Base-by-base conservation (phyloP, 2,797 vertebrate species). In the Pangasius macronema region DNA sequence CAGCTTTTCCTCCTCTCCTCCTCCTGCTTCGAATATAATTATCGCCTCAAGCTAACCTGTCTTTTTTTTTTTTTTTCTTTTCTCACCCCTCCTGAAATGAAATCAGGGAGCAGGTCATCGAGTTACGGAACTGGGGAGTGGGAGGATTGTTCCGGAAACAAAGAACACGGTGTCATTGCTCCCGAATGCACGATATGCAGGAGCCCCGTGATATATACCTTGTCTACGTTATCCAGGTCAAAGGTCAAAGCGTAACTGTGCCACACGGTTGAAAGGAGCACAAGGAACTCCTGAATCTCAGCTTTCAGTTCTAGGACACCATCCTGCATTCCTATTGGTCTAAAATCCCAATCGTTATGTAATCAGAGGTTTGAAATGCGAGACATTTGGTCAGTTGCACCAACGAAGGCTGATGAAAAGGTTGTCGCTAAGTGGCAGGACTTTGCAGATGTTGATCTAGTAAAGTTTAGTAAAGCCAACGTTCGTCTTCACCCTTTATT, bases 91-190 rank as follows among this genome's bases (percentile, higher is more conserved):
- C 90, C 88, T 89, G 55, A 89, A 87, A 88, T 70, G 86, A 91
- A 89, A 85, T 92, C 82, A 73, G 89, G 70, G 86, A 88, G 87
- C 86, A 87, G 87, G 91, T 93, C 85, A 91, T 94, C 87, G 86
- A 85, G 92, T 94, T 93, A 91, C 91, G 83, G 85, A 77, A 76
- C 83, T 70, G 55, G 86, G 63, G 79, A 94, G 93, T 88, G 53
- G 16, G n/a, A 10, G 59, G 77, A 63, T 87, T 83, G 72, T 85
- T 87, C 61, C 7, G 49, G 61, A 82, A 89, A 82, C 85, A 84
- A 87, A 82, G 68, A 49, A 61, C 57, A 42, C 53, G 27, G 42
- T 82, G 63, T 84, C 59, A 55, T 46, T 53, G 68, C 22, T 72
- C 55, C 42, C 67, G 27, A 51, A 67, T 51, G 65, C 49, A 36